Evolutionary conservation across 2,888 invertebrate species (phyloP), one percentile per base, ranked within the genome.

Genomic region (Hesperia comma): DNA sequence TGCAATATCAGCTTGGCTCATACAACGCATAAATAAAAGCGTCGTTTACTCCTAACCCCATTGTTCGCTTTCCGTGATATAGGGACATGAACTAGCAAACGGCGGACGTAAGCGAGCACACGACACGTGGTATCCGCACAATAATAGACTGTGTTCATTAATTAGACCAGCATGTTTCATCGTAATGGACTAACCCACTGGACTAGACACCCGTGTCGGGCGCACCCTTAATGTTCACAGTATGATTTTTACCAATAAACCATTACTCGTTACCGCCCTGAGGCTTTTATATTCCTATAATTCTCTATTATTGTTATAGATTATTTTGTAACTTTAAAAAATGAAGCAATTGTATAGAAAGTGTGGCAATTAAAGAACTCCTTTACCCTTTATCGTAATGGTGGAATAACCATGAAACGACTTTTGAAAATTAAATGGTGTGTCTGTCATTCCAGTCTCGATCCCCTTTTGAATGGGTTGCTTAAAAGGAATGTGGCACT

Each of bases 81-180:
- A 66, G 53, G 66, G 66, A 71, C 67, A 67, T 69, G 69, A 71
- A 67, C 67, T 67, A 72, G 72, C 56, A 56, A 43, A 71, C 73
- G 46, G 61, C 40, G 67, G 55, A 67, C 46, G 61, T 55, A 55
- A 57, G 57, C 70, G 72, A 69, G 76, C 75, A 71, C 71, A 72
- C 71, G 72, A 75, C 80, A 80, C 81, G 80, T 80, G 80, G 79
- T 75, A 77, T 77, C 77, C 80, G 78, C 76, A 75, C 82, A 82
- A 82, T 86, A 87, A 87, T 87, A 85, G 84, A 84, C 83, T 78
- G 77, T 79, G 84, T 82, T 83, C 85, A 88, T 89, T 90, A 90
- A 90, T 90, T 88, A 89, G 84, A 83, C 79, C 82, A 84, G 82
- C 85, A 84, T 87, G 87, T 87, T 87, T 86, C 86, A 86, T 86